phyloP scores from a whole-genome alignment of 64 coral and sea anemone species.

The Montipora foliosa region DNA sequence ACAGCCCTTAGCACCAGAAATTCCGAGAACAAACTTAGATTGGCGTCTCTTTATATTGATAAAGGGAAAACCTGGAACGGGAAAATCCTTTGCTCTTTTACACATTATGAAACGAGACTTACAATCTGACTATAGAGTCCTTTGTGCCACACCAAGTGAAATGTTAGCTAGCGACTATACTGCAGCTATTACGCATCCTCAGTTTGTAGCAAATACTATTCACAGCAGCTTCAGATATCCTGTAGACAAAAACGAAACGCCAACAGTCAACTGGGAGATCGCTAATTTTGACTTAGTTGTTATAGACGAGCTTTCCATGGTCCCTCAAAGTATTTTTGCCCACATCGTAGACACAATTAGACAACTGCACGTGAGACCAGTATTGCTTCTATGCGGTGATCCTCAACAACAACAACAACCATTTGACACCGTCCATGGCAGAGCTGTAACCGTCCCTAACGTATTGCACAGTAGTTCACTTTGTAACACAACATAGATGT shows the following conservation, averaged over 20 bases:
- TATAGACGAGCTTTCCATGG: neutral
- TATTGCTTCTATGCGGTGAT: neutral
- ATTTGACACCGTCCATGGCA: neutral
- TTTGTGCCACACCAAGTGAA: neutral
- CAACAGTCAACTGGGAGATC: neutral
- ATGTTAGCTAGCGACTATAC: neutral
- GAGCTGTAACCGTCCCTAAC: neutral
- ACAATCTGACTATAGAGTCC: neutral
- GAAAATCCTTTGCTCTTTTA: slow-evolving; percentile 9
- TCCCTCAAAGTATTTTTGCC: neutral
- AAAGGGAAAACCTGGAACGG: slow-evolving; percentile 33
- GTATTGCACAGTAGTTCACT: neutral
- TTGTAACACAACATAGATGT: neutral
- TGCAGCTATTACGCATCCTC: neutral
- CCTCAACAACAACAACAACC: neutral
- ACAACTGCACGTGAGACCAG: neutral
- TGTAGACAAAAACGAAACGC: neutral
- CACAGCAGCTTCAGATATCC: slow-evolving; percentile 45
- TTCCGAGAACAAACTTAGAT: neutral
- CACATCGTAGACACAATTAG: neutral
- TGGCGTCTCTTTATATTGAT: neutral
- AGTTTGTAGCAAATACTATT: neutral
- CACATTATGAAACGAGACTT: neutral
- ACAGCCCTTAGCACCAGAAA: neutral
- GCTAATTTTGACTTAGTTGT: neutral